A percentile compares a stretch with the other conserved stretches of the same genome.
Conservation (phyloP, 2,113 vertebrate species). For the Macrotis lagotis region DNA sequence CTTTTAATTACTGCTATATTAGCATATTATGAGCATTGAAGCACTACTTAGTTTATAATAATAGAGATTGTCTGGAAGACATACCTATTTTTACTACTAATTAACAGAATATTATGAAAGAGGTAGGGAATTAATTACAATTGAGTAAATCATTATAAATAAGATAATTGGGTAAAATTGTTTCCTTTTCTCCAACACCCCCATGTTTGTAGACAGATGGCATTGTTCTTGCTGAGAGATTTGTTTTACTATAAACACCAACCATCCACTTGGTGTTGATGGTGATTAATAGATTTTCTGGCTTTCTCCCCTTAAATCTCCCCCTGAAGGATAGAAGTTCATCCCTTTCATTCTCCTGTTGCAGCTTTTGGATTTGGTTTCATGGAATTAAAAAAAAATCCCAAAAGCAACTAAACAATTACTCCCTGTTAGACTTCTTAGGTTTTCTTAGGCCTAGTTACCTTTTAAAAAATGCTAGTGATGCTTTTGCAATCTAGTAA, state of each 20-base stretch:
- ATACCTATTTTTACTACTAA: slow-evolving; percentile 74
- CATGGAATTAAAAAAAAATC: not conserved
- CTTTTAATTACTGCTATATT: slow-evolving; percentile 79
- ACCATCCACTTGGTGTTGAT: not conserved
- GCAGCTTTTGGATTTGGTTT: not conserved
- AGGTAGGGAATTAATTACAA: slow-evolving; percentile 57
- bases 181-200: slow-evolving; percentile 32
- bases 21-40: slow-evolving; percentile 67
- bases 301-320: not conserved
- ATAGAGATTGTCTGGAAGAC: slow-evolving; percentile 34
- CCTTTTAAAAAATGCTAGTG: slow-evolving; percentile 44
- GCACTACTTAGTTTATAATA: slow-evolving; percentile 24
- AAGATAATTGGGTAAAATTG: slow-evolving; percentile 68
- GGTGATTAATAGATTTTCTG: not conserved
- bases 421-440: slow-evolving; percentile 4
- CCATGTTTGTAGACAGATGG: slow-evolving; percentile 62
- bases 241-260: not conserved
- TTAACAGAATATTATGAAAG: slow-evolving; percentile 70
- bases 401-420: not conserved
- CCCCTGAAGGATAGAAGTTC: not conserved
- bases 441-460: not conserved
- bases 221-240: slow-evolving; percentile 26
- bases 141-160: slow-evolving; percentile 44
- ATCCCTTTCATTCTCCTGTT: not conserved
- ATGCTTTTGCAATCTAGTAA: slow-evolving; percentile 1